Percentiles rank a stretch among this genome's conserved stretches.
phyloP scores from a whole-genome alignment of 2,113 vertebrate species.

The Girardinichthys multiradiatus region DNA sequence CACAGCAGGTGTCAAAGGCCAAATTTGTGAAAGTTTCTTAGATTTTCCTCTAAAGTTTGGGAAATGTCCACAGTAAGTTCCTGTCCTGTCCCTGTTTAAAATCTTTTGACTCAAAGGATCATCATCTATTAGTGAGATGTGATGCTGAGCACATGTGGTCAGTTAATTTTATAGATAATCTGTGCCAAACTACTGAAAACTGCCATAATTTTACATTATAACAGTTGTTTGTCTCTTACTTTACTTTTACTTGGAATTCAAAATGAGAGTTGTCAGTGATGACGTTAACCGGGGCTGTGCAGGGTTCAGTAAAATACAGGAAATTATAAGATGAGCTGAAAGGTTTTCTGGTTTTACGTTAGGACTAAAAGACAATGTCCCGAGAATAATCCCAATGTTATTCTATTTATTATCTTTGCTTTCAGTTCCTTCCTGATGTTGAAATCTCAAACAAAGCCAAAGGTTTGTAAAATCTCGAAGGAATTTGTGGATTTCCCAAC shows the following conservation, averaged over 20 bases:
- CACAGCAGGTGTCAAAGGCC: too few species aligned
- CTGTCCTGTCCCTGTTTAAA: too few species aligned
- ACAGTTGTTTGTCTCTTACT: not conserved
- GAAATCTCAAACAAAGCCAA: constrained; percentile 22
- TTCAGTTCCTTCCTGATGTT: not conserved
- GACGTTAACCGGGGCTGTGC: too few species aligned
- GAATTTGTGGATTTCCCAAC: constrained; percentile 12
- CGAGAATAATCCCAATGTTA: not conserved
- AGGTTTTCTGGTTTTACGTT: not conserved
- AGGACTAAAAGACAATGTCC: not conserved
- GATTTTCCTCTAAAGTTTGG: too few species aligned
- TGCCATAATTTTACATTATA: too few species aligned
- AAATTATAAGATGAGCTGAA: not conserved
- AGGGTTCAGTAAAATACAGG: not conserved
- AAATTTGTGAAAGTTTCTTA: too few species aligned
- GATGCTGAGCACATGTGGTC: too few species aligned
- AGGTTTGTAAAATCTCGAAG: constrained; percentile 3
- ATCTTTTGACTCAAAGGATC: too few species aligned
- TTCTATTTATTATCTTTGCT: not conserved
- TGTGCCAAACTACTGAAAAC: too few species aligned
- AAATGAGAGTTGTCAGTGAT: not conserved
- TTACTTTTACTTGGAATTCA: not conserved
- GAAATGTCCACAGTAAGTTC: too few species aligned
- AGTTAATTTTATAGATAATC: too few species aligned
- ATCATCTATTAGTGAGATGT: too few species aligned